Percentiles rank a stretch among this genome's conserved stretches.
phyloP scores from a whole-genome alignment of 2,797 vertebrate species.

The Lithobates pipiens region DNA sequence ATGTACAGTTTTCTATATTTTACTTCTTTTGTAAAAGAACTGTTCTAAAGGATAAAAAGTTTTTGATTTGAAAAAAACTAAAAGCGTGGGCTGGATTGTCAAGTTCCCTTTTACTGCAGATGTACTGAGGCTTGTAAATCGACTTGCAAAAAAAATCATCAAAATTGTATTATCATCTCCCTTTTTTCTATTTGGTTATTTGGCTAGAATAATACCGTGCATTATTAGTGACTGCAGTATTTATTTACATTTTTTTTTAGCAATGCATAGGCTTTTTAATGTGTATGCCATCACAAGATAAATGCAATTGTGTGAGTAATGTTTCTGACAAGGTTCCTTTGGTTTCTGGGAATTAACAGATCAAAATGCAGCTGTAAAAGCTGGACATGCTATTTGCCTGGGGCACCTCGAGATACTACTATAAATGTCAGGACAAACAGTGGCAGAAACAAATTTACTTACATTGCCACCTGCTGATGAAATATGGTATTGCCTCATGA shows the following conservation, averaged over 20 bases:
- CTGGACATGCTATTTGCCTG: too few relatives aligned
- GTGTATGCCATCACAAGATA: background rate
- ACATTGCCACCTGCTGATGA: too few relatives aligned
- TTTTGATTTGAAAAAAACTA: background rate
- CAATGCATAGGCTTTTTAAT: background rate
- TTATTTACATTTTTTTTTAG: background rate
- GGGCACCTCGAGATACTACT: too few relatives aligned
- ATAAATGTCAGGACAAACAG: too few relatives aligned
- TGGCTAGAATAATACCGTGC: background rate
- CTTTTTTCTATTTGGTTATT: background rate
- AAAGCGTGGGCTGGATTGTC: background rate
- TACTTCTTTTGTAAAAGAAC: background rate
- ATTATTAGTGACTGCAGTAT: constrained; percentile 5
- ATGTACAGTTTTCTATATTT: background rate
- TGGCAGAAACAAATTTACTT: too few relatives aligned
- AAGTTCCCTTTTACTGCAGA: constrained; percentile 12
- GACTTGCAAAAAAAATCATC: background rate
- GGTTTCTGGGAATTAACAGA: too few relatives aligned
- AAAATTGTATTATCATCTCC: background rate
- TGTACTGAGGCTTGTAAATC: constrained; percentile 14
- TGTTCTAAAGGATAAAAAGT: too few relatives aligned
- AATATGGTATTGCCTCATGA: too few relatives aligned
- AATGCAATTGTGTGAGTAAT: background rate
- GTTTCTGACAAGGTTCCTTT: background rate
- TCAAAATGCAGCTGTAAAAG: too few relatives aligned